These are phyloP conservation scores for Lepidostoma basale DNA, from an alignment of 1,140 invertebrate genomes.

Conservation along the genomic window DNA sequence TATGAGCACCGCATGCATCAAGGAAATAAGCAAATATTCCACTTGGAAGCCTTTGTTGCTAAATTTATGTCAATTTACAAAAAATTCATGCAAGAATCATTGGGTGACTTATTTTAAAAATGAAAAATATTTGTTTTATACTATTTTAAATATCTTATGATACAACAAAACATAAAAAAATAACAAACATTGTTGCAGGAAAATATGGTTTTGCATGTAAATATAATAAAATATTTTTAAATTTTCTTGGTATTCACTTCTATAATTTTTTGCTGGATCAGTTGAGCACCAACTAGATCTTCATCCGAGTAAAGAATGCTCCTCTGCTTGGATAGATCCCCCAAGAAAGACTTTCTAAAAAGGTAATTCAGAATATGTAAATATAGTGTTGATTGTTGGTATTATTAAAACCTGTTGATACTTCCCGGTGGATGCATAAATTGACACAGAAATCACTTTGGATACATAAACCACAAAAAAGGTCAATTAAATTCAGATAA, in stretches of 20 bases:
- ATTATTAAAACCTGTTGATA: too few species aligned
- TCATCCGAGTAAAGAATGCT: background rate
- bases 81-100: conserved; percentile 76
- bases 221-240: conserved; percentile 1
- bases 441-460: too few species aligned
- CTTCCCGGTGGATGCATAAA: too few species aligned
- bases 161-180: background rate
- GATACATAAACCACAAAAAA: too few species aligned
- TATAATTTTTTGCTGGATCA: background rate
- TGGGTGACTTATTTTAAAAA: conserved; percentile 50
- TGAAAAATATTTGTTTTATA: conserved; percentile 2
- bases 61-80: conserved; percentile 96
- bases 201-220: background rate
- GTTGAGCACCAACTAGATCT: background rate
- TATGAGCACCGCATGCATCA: conserved; percentile 90
- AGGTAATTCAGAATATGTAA: background rate
- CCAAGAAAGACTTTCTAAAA: conserved; percentile 17
- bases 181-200: background rate
- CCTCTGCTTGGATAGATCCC: conserved; percentile 10
- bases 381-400: too few species aligned
- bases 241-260: conserved; percentile 3
- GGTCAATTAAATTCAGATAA: too few species aligned
- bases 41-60: conserved; percentile 95
- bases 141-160: too few species aligned
- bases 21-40: conserved; percentile 94